Evolutionary conservation across 2,797 vertebrate genomes (phyloP).

Genomic region (Iguana delicatissima): DNA sequence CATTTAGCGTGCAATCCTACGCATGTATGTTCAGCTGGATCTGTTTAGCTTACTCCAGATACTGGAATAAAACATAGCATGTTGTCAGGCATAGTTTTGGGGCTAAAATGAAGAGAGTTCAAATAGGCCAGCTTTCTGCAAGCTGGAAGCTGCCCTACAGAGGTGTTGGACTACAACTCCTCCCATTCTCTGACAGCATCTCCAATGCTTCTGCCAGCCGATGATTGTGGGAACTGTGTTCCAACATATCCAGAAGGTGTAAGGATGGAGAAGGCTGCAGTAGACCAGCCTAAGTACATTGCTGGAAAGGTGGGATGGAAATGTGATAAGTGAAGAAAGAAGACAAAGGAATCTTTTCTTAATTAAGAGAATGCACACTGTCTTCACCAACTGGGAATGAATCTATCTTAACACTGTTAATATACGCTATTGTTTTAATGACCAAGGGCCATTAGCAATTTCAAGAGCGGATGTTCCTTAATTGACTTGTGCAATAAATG

Average conservation of each 20-base stretch:
- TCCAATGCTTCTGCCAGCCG: no score
- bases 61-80: no score
- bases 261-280: neutral
- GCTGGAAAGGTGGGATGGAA: no score
- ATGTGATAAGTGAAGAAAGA: constrained; percentile 19
- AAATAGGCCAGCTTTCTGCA: neutral
- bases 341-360: constrained; percentile 2
- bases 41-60: no score
- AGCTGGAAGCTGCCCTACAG: neutral
- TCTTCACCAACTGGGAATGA: constrained; percentile 23
- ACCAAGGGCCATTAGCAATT: constrained; percentile 34
- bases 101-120: neutral
- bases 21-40: no score
- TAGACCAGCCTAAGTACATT: neutral
- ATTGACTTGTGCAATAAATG: constrained; percentile 58
- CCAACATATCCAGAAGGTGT: neutral
- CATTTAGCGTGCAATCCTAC: no score
- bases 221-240: no score
- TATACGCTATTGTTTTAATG: constrained; percentile 50
- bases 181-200: no score
- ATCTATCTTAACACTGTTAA: constrained; percentile 48
- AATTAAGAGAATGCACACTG: constrained; percentile 36
- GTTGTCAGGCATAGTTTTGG: no score
- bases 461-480: constrained; percentile 34
- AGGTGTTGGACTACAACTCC: no score